phyloP scores from a whole-genome alignment of 2,888 invertebrate genomes.

The Lepidochrysops patricia region DNA sequence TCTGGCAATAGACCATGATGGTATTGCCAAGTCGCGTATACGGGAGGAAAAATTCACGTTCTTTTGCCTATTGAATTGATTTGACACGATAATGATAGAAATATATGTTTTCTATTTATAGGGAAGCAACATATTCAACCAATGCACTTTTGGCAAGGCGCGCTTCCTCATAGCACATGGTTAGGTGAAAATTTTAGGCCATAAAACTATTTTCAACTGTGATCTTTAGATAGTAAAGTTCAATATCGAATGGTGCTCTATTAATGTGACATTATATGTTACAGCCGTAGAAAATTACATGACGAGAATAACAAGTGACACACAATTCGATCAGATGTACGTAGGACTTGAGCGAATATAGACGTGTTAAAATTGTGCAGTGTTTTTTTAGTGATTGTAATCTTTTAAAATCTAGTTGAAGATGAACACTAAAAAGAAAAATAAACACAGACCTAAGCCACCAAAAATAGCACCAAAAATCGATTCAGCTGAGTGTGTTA shows the following conservation, averaged over 20 bases:
- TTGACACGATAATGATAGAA: slow-evolving; percentile 13
- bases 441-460: slow-evolving; percentile 46
- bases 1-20: not conserved
- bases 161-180: slow-evolving; percentile 31
- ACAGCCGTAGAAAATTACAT: slow-evolving; percentile 45
- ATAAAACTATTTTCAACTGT: slow-evolving; percentile 16
- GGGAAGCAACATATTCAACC: slow-evolving; percentile 28
- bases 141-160: slow-evolving; percentile 40
- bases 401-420: slow-evolving; percentile 18
- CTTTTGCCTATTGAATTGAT: not conserved
- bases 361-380: slow-evolving; percentile 32
- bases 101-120: slow-evolving; percentile 25
- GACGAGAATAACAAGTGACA: slow-evolving; percentile 51
- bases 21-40: not conserved
- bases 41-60: not conserved
- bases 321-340: slow-evolving; percentile 55
- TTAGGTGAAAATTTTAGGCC: slow-evolving; percentile 29
- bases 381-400: slow-evolving; percentile 16
- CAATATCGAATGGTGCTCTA: slow-evolving; percentile 5
- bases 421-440: slow-evolving; percentile 62
- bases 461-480: slow-evolving; percentile 31
- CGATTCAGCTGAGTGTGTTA: slow-evolving; percentile 24
- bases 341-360: slow-evolving; percentile 52
- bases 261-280: slow-evolving; percentile 53
- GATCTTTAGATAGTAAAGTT: not conserved